Evolutionary conservation across 1,140 invertebrate genomes (phyloP).

Genomic region (Eumeta japonica): DNA sequence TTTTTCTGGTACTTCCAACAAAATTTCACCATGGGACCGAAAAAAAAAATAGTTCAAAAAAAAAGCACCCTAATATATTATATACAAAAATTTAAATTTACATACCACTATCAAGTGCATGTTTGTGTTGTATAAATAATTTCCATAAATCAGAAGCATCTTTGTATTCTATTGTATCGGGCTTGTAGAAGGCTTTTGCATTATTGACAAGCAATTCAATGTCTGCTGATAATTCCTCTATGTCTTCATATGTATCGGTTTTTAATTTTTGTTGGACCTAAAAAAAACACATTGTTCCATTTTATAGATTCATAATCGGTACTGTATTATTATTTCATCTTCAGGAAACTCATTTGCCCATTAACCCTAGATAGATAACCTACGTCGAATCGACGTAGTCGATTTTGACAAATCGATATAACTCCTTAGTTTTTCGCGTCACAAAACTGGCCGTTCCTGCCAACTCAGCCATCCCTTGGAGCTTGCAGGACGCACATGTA

Average conservation of each 20-base stretch:
- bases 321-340: not conserved
- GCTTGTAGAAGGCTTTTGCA: slow-evolving; percentile 92
- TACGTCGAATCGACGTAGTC: too few species aligned
- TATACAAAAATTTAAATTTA: slow-evolving; percentile 3
- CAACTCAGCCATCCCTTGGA: too few species aligned
- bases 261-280: slow-evolving; percentile 92
- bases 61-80: too few species aligned
- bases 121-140: slow-evolving; percentile 66
- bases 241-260: slow-evolving; percentile 89
- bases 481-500: too few species aligned
- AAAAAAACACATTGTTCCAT: slow-evolving; percentile 7
- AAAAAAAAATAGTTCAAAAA: too few species aligned
- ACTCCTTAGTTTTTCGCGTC: too few species aligned
- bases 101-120: slow-evolving; percentile 42
- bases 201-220: slow-evolving; percentile 87
- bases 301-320: not conserved
- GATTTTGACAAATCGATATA: too few species aligned
- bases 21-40: too few species aligned
- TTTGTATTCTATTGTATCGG: slow-evolving; percentile 81
- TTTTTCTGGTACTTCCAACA: too few species aligned
- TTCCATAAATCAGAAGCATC: slow-evolving; percentile 92
- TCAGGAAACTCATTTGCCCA: too few species aligned
- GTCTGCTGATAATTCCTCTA: slow-evolving; percentile 84
- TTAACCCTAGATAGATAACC: too few species aligned
- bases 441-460: too few species aligned